These are phyloP conservation scores for Conchocele bisecta DNA, from an alignment of 2,888 invertebrate genomes.

Conservation along the genomic window DNA sequence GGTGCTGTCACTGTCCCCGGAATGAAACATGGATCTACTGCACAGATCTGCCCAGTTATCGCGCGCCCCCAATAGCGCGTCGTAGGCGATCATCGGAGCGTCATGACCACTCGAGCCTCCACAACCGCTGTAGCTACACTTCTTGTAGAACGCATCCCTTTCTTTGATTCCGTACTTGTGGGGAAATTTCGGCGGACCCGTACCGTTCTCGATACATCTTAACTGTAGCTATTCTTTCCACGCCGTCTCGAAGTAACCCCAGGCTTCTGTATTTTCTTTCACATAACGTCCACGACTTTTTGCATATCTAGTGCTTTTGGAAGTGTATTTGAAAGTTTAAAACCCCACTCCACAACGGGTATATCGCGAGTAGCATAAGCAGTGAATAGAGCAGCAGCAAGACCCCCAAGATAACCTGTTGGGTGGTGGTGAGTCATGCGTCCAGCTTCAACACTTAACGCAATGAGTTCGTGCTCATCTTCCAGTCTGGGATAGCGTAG, in stretches of 20 bases:
- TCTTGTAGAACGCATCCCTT: slow-evolving; percentile 74
- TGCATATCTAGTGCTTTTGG: too few relatives aligned
- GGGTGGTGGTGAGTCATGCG: too few relatives aligned
- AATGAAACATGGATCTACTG: slow-evolving; percentile 74
- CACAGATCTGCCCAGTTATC: slow-evolving; percentile 35
- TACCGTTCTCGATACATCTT: slow-evolving; percentile 61
- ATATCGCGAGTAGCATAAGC: neutral
- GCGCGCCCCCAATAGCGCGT: slow-evolving; percentile 28
- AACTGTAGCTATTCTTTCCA: slow-evolving; percentile 70
- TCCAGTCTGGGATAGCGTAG: too few relatives aligned
- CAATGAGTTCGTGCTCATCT: too few relatives aligned
- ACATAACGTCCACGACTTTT: too few relatives aligned
- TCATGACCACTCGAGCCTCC: slow-evolving; percentile 81
- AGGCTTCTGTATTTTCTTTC: too few relatives aligned
- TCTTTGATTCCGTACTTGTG: slow-evolving; percentile 67
- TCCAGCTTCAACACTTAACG: too few relatives aligned
- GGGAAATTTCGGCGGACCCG: slow-evolving; percentile 69
- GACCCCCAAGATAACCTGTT: too few relatives aligned
- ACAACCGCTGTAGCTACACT: slow-evolving; percentile 73
- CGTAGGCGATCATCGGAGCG: slow-evolving; percentile 80
- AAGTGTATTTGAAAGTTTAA: too few relatives aligned
- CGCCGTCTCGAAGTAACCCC: slow-evolving; percentile 66
- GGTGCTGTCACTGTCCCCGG: slow-evolving; percentile 80
- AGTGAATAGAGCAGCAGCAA: slow-evolving; percentile 7
- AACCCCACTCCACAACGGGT: neutral